phyloP scores from a whole-genome alignment of 2,113 vertebrate species.

The Microcebus lehilahytsara region DNA sequence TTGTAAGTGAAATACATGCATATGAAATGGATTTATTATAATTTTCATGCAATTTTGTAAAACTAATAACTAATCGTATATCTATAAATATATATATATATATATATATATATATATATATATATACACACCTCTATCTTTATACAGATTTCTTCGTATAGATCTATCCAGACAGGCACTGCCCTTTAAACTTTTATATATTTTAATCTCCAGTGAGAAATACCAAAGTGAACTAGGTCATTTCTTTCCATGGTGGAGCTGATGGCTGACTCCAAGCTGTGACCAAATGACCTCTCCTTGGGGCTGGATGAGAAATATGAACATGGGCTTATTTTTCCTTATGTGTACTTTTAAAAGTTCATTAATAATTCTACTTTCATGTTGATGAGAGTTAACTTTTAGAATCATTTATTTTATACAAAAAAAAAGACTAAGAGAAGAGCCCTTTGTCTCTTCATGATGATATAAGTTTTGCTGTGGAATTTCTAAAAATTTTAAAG shows the following conservation, averaged over 20 bases:
- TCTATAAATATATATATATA: background rate
- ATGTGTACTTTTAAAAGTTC: constrained; percentile 34
- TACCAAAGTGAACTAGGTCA: constrained; percentile 64
- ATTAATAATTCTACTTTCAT: constrained; percentile 62
- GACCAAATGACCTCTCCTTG: constrained; percentile 64
- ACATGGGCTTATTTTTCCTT: constrained; percentile 4
- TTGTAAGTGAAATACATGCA: background rate
- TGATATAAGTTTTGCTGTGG: background rate
- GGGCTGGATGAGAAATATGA: constrained; percentile 53
- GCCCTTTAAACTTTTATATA: constrained; percentile 46
- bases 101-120: background rate
- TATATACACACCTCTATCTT: background rate
- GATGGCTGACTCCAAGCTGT: constrained; percentile 56
- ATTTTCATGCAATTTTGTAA: background rate
- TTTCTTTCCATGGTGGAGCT: constrained; percentile 63
- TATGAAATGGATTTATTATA: constrained; percentile 5
- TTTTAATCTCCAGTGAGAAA: constrained; percentile 54
- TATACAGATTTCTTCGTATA: constrained; percentile 12
- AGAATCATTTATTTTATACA: constrained; percentile 16
- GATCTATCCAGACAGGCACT: background rate
- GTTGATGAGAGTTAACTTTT: constrained; percentile 41
- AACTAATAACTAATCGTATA: background rate
- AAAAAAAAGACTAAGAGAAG: background rate
- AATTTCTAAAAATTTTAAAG: constrained; percentile 38
- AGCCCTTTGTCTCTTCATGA: constrained; percentile 2